phyloP scores from a whole-genome alignment of 2,113 vertebrate genomes.

The Paratilapia polleni region DNA sequence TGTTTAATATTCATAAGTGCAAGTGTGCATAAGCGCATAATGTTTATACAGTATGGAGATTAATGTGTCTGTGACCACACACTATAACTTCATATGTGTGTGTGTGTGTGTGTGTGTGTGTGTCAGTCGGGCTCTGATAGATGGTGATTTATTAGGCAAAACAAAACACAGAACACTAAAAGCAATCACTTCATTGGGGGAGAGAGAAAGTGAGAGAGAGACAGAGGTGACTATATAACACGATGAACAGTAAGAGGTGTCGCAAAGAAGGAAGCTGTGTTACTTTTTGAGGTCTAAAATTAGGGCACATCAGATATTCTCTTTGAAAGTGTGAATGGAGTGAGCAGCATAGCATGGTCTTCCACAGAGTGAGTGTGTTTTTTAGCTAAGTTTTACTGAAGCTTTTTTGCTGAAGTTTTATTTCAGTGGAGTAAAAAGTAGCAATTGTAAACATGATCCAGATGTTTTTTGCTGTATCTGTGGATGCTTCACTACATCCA shows the following conservation, averaged over 20 bases:
- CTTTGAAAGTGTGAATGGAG: background rate
- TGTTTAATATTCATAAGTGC: background rate
- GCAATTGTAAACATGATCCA: no score
- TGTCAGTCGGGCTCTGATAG: slow-evolving; percentile 47
- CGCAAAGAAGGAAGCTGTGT: background rate
- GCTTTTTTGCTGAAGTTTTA: no score
- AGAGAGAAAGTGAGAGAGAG: background rate
- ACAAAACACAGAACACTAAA: slow-evolving; percentile 57
- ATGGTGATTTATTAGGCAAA: slow-evolving; percentile 73
- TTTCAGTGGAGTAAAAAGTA: no score
- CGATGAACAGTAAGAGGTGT: background rate
- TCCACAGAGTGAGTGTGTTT: no score
- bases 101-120: slow-evolving; percentile 16
- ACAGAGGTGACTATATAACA: background rate
- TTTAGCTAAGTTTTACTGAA: no score
- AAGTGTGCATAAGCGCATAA: background rate
- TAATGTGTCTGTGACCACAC: background rate
- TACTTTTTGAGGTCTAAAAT: background rate
- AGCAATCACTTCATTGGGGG: slow-evolving; percentile 50
- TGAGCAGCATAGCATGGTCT: background rate
- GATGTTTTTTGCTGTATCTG: no score
- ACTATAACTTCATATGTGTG: background rate
- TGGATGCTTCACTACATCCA: no score
- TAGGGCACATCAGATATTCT: background rate
- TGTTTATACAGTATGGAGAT: slow-evolving; percentile 7